Conservation (phyloP, 2,797 vertebrate species). For the Dendrocincla fuliginosa region DNA sequence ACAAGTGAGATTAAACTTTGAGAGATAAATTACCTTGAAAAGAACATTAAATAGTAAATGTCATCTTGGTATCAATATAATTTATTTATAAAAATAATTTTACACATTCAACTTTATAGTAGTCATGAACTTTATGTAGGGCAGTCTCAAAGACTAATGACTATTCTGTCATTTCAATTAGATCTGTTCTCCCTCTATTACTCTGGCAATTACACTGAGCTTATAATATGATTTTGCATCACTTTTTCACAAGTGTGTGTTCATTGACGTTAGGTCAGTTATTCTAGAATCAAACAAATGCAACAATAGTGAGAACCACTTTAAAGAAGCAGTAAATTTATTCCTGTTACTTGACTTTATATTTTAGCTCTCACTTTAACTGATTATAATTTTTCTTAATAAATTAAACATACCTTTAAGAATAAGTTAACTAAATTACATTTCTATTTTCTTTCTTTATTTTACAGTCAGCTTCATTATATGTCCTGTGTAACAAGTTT, state of each 20-base stretch:
- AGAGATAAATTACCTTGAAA: background rate
- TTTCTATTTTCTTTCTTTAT: background rate
- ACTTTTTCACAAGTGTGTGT: background rate
- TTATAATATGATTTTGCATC: background rate
- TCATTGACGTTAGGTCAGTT: background rate
- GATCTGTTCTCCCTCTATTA: background rate
- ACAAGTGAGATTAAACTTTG: background rate
- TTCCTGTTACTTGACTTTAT: background rate
- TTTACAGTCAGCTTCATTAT: background rate
- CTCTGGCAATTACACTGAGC: background rate
- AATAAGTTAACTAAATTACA: background rate
- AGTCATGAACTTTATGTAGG: constrained; percentile 21
- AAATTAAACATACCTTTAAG: background rate
- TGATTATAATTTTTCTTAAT: background rate
- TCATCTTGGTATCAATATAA: background rate
- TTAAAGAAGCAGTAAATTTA: background rate
- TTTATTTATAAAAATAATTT: constrained; percentile 42
- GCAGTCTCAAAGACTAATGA: constrained; percentile 22
- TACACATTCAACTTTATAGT: background rate
- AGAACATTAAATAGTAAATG: background rate
- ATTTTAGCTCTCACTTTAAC: background rate
- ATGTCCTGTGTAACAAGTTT: background rate
- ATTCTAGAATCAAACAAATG: background rate
- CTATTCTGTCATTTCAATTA: constrained; percentile 2
- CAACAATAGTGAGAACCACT: background rate